phyloP scores from a whole-genome alignment of 2,888 invertebrate genomes.

The Anorthoa munda region DNA sequence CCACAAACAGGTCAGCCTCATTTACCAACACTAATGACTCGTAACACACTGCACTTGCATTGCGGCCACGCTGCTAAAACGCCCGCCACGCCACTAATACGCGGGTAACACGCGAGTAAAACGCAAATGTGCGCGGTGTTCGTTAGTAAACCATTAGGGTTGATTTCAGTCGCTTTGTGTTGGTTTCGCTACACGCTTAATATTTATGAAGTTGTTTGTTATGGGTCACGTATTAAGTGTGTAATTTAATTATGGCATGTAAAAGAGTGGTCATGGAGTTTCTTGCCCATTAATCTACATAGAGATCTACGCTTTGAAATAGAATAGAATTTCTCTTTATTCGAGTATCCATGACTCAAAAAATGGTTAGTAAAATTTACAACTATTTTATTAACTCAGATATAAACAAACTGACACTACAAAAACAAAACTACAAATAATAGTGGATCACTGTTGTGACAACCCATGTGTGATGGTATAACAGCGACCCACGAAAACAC shows the following conservation, averaged over 20 bases:
- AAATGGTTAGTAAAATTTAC: too few species aligned
- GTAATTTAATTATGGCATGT: neutral
- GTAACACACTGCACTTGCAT: constrained; percentile 45
- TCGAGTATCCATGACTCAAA: too few species aligned
- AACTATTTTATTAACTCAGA: too few species aligned
- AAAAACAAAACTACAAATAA: too few species aligned
- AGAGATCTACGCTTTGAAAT: too few species aligned
- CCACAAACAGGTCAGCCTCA: constrained; percentile 16
- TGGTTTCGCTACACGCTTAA: neutral
- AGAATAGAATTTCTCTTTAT: too few species aligned
- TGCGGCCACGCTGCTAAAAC: constrained; percentile 24
- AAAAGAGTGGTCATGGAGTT: neutral
- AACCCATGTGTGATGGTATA: too few species aligned
- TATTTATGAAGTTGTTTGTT: constrained; percentile 11
- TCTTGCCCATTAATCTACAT: too few species aligned
- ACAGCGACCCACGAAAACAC: too few species aligned
- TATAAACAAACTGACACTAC: too few species aligned
- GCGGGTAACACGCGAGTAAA: constrained; percentile 12
- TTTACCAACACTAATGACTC: constrained; percentile 28
- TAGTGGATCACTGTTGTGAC: too few species aligned
- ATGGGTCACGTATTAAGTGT: neutral
- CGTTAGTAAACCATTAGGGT: constrained; percentile 45
- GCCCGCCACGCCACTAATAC: constrained; percentile 12
- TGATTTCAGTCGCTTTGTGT: constrained; percentile 26
- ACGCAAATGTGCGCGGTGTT: constrained; percentile 36